These are phyloP conservation scores for Apamea epomidion DNA, from an alignment of 2,888 invertebrate genomes.

Conservation along the genomic window DNA sequence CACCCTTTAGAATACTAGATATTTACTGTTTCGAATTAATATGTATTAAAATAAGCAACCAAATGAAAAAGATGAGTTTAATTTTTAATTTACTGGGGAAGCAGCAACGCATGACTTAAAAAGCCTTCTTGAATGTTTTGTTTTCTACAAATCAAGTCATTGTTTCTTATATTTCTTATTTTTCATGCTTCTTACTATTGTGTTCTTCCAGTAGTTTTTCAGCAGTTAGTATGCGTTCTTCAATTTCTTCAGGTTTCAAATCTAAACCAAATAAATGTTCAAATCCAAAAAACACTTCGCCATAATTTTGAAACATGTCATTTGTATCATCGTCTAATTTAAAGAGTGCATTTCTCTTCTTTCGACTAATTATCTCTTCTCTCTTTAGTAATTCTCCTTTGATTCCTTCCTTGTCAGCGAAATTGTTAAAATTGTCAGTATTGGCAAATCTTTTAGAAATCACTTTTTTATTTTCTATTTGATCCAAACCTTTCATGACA, in stretches of 20 bases:
- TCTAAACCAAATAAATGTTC: constrained; percentile 55
- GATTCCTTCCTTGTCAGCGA: background rate
- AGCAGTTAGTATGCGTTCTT: constrained; percentile 68
- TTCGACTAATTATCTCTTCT: background rate
- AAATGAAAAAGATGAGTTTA: background rate
- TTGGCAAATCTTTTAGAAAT: constrained; percentile 10
- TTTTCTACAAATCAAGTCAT: background rate
- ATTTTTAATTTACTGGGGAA: background rate
- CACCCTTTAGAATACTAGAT: background rate
- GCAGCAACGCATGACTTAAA: background rate
- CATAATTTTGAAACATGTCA: constrained; percentile 16
- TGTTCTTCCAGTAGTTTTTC: constrained; percentile 76
- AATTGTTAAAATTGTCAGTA: background rate
- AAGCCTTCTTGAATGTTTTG: background rate
- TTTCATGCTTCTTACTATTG: constrained; percentile 67
- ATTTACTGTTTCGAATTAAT: background rate
- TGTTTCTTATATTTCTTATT: background rate
- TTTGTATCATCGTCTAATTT: constrained; percentile 31
- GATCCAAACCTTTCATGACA: constrained; percentile 31
- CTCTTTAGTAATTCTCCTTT: constrained; percentile 17
- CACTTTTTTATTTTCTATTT: constrained; percentile 11
- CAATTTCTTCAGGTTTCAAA: constrained; percentile 73
- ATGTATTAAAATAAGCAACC: background rate
- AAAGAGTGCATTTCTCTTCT: constrained; percentile 4
- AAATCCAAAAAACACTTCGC: constrained; percentile 48